phyloP scores from a whole-genome alignment of 2,888 invertebrate genomes.

The Antheraea assamensis region DNA sequence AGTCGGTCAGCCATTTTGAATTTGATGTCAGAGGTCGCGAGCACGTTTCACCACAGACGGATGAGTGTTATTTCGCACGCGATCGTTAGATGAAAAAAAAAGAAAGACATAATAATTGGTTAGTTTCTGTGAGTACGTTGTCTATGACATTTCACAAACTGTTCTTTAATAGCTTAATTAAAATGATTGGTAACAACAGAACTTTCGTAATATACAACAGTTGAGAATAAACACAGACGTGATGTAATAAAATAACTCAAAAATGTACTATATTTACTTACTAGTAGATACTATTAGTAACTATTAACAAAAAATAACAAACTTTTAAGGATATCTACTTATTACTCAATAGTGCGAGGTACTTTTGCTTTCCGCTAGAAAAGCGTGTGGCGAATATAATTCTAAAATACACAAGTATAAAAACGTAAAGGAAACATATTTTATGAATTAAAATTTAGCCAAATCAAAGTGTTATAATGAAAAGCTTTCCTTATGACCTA shows the following conservation, averaged over 20 bases:
- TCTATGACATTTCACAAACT: conserved; percentile 20
- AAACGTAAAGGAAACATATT: too few relatives aligned
- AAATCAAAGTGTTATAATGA: too few relatives aligned
- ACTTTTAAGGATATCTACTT: too few relatives aligned
- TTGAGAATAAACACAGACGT: not conserved
- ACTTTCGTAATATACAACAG: not conserved
- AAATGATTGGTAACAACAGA: conserved; percentile 8
- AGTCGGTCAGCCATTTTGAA: conserved; percentile 68
- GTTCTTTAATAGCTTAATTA: conserved; percentile 20
- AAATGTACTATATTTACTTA: not conserved
- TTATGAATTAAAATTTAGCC: not conserved
- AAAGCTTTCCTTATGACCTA: too few relatives aligned
- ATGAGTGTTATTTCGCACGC: conserved; percentile 61
- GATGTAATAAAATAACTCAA: not conserved
- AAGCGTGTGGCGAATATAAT: not conserved
- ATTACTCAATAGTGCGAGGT: too few relatives aligned
- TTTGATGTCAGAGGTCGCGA: conserved; percentile 71
- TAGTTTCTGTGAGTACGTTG: conserved; percentile 37
- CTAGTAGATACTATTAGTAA: not conserved
- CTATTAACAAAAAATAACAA: not conserved
- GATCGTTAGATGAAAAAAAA: conserved; percentile 40
- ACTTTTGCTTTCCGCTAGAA: too few relatives aligned
- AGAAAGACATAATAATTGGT: conserved; percentile 54
- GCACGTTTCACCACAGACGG: conserved; percentile 66
- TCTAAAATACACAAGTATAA: not conserved